These are phyloP conservation scores for Bombus pascuorum DNA, from an alignment of 1,140 invertebrate genomes.

Conservation along the genomic window DNA sequence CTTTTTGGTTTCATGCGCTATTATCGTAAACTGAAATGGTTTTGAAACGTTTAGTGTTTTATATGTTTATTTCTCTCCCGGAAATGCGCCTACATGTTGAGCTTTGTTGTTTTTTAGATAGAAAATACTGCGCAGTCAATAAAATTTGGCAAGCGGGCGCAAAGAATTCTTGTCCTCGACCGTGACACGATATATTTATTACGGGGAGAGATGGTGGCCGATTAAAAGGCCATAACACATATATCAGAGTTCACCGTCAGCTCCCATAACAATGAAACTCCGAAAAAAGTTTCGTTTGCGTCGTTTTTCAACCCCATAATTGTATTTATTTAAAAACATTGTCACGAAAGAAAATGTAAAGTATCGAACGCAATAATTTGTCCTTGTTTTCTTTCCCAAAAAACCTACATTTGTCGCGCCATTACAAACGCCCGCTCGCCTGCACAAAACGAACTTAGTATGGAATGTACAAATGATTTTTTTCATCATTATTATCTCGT, in stretches of 20 bases:
- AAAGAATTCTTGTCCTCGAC: slow-evolving; percentile 28
- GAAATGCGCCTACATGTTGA: slow-evolving; percentile 72
- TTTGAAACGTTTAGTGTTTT: slow-evolving; percentile 3
- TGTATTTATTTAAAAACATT: not conserved
- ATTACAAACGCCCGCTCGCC: slow-evolving; percentile 61
- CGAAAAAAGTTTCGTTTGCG: slow-evolving; percentile 13
- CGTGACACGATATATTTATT: slow-evolving; percentile 9
- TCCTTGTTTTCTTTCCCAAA: too few species aligned
- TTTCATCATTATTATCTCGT: slow-evolving; percentile 56
- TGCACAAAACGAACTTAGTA: slow-evolving; percentile 83
- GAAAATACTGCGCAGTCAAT: slow-evolving; percentile 75
- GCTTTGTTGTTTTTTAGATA: slow-evolving; percentile 67
- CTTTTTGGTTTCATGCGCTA: not conserved
- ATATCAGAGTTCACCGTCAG: slow-evolving; percentile 52
- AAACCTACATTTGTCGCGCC: not conserved
- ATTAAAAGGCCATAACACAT: slow-evolving; percentile 32
- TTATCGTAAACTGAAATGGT: not conserved
- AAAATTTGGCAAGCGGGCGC: slow-evolving; percentile 66
- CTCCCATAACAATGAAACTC: slow-evolving; percentile 64
- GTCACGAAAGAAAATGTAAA: not conserved
- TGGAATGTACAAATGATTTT: slow-evolving; percentile 87
- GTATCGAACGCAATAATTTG: not conserved
- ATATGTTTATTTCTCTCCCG: slow-evolving; percentile 32
- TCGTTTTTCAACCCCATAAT: slow-evolving; percentile 1
- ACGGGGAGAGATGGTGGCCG: slow-evolving; percentile 15